Conservation (phyloP, 2,797 vertebrate species). For the Knipowitschia caucasica region DNA sequence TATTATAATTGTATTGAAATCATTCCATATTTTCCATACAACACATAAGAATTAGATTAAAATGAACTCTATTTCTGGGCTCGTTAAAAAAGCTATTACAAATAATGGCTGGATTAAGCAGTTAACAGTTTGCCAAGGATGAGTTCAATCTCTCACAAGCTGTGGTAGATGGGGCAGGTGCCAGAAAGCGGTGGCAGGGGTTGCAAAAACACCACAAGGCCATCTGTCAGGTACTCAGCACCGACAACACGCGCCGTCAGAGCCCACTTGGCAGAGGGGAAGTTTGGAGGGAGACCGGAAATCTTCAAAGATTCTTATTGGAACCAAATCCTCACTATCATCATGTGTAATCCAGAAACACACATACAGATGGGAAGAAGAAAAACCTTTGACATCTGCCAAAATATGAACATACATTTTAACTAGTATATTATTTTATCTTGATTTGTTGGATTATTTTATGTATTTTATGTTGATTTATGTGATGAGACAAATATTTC, state of each 20-base stretch:
- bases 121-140: conserved; percentile 27
- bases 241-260: conserved; percentile 54
- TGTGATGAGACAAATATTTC: too few relatives aligned
- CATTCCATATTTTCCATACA: too few relatives aligned
- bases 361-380: conserved; percentile 6
- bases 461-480: too few relatives aligned
- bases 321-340: conserved; percentile 13
- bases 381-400: too few relatives aligned
- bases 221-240: conserved; percentile 61
- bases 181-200: conserved; percentile 53
- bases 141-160: conserved; percentile 52
- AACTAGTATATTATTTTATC: too few relatives aligned
- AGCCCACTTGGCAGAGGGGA: conserved; percentile 33
- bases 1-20: too few relatives aligned
- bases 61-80: conserved; percentile 1
- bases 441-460: too few relatives aligned
- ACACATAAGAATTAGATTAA: too few relatives aligned
- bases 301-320: conserved; percentile 26
- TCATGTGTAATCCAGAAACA: conserved; percentile 7
- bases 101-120: conserved; percentile 3
- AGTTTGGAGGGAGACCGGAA: conserved; percentile 9
- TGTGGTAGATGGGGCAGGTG: conserved; percentile 44
- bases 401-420: too few relatives aligned
- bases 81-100: not conserved
- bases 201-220: conserved; percentile 45